Percentiles rank a stretch among this genome's conserved stretches.
Conservation (phyloP, 2,113 vertebrate species). For the Phalacrocorax aristotelis region DNA sequence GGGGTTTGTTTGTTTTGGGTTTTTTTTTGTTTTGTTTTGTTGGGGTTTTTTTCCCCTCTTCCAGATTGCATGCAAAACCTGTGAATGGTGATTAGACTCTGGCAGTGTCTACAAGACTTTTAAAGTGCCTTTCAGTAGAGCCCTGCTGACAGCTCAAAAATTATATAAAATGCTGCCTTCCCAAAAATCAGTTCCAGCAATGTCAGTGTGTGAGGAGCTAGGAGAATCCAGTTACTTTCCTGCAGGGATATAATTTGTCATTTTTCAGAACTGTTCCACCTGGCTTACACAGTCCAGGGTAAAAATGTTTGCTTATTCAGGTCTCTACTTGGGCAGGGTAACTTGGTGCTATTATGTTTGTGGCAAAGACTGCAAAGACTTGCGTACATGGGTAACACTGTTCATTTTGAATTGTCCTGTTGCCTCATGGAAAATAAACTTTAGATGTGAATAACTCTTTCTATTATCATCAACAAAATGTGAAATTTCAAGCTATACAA, state of each 20-base stretch:
- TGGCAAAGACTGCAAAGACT: neutral
- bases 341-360: neutral
- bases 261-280: neutral
- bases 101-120: neutral
- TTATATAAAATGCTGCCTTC: neutral
- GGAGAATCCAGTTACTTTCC: neutral
- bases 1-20: too few species aligned
- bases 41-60: neutral
- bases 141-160: conserved; percentile 26
- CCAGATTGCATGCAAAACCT: neutral
- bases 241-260: conserved; percentile 2
- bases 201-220: neutral
- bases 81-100: neutral
- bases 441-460: neutral
- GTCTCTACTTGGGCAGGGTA: neutral
- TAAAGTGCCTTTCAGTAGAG: conserved; percentile 8
- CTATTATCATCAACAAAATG: neutral
- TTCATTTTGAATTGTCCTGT: neutral
- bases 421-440: neutral
- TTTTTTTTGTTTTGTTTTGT: neutral
- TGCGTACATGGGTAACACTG: neutral
- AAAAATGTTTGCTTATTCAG: neutral
- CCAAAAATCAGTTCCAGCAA: conserved; percentile 22
- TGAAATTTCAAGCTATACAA: neutral
- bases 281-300: neutral